These are phyloP conservation scores for Eulemur albifrons DNA, from an alignment of 2,797 vertebrate species.

Conservation along the genomic window DNA sequence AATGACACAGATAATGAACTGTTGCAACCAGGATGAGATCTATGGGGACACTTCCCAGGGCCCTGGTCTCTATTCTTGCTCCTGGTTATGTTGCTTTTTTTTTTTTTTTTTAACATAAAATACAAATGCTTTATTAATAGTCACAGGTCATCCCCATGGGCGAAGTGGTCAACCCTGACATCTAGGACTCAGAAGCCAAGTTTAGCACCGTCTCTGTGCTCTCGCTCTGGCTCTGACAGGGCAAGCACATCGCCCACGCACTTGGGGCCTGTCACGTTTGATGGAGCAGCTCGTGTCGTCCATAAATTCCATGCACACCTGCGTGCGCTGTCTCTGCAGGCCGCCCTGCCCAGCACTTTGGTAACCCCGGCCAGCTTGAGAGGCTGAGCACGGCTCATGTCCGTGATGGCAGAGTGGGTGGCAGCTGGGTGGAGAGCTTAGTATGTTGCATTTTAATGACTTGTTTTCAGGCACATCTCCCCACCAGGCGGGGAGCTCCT, in stretches of 20 bases:
- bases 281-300: constrained; percentile 95
- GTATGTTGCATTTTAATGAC: neutral
- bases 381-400: neutral
- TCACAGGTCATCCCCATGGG: neutral
- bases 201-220: constrained; percentile 92
- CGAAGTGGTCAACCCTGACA: neutral
- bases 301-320: constrained; percentile 97
- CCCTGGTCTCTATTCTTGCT: neutral
- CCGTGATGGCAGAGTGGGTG: neutral
- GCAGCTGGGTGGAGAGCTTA: no score
- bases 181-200: neutral
- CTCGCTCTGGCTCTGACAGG: constrained; percentile 92
- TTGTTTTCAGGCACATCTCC: neutral
- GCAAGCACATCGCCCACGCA: constrained; percentile 60
- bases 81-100: neutral
- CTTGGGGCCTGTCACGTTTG: constrained; percentile 95
- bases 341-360: neutral
- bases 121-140: neutral
- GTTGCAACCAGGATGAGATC: neutral
- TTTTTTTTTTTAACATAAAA: neutral
- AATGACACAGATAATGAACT: neutral
- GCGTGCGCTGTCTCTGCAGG: neutral
- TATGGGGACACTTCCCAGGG: neutral
- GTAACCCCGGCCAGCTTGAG: neutral
- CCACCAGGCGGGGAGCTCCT: neutral